These are phyloP conservation scores for Zaprionus taronus DNA, from an alignment of 1,140 invertebrate genomes.

Conservation along the genomic window DNA sequence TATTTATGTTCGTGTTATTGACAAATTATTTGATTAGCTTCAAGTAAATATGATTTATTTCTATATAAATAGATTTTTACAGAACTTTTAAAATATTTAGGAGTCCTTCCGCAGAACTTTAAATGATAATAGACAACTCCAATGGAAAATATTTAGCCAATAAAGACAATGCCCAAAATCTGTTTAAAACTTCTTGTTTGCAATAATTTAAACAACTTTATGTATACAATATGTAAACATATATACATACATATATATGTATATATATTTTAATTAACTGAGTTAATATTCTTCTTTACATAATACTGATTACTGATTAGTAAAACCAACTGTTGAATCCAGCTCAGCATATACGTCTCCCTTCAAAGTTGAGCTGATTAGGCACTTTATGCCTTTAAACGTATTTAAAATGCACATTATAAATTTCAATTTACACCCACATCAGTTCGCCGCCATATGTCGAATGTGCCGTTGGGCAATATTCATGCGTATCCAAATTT, in stretches of 20 bases:
- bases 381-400: background rate
- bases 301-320: no score
- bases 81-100: background rate
- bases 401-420: background rate
- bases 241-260: no score
- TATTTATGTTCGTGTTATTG: conserved; percentile 40
- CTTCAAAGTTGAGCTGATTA: no score
- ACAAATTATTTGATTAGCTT: conserved; percentile 62
- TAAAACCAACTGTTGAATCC: no score
- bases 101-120: background rate
- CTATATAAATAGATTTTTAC: background rate
- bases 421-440: background rate
- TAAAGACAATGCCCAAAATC: no score
- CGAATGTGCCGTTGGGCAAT: conserved; percentile 10
- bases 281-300: no score
- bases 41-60: conserved; percentile 23
- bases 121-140: background rate
- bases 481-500: conserved; percentile 32
- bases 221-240: no score
- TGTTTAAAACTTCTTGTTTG: no score
- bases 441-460: conserved; percentile 7
- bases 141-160: background rate
- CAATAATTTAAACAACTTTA: no score
- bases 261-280: no score
- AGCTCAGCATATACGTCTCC: no score